Base-by-base conservation (phyloP, 2,888 invertebrate genomes). In the Eupelmus urozonus region DNA sequence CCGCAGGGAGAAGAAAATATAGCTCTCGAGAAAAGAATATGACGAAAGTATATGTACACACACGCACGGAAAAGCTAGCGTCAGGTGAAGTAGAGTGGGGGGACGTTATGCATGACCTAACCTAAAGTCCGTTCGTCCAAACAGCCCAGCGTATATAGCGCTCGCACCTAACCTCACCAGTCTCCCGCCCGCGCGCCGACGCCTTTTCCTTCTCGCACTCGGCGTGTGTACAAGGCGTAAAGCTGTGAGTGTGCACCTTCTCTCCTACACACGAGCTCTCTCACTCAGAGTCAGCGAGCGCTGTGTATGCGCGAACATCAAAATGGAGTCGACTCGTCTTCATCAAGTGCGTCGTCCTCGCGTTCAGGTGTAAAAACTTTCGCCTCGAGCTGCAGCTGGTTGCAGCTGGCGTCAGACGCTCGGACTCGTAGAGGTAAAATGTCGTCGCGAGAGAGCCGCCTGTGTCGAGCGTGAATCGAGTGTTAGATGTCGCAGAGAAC, bases 401-500 rank as follows among this genome's bases (percentile, higher is more conserved):
- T 11, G n/a, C 27, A 23, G 5, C n/a, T 18, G 40, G 13, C 42
- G 59, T 51, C 23, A 18, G 40, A 7, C 16, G n/a, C n/a, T n/a
- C n/a, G n/a, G n/a, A n/a, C 5, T 49, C 49, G 25, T 42, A 60
- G 25, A 11, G 49, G 67, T 55, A 72, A 42, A 53, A 75, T 78
- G 74, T 70, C 59, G 70, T 59, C 59, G 70, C 65, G 57, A 57
- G 27, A 40, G 11, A 18, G n/a, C n/a, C n/a, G n/a, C n/a, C n/a
- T n/a, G 65, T 65, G 63, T 69, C 16, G 49, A 49, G 4, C n/a
- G n/a, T 53, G 53, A 20, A 40, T 74, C 62, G 81, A 76, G 74
- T 65, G 82, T 85, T 86, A 87, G 87, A 88, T 87, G 88, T 83
- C 84, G 85, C 82, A 83, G 77, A 83, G 82, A 81, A 77, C 81